Conservation (phyloP, 2,113 vertebrate genomes). For the Argyrosomus japonicus region DNA sequence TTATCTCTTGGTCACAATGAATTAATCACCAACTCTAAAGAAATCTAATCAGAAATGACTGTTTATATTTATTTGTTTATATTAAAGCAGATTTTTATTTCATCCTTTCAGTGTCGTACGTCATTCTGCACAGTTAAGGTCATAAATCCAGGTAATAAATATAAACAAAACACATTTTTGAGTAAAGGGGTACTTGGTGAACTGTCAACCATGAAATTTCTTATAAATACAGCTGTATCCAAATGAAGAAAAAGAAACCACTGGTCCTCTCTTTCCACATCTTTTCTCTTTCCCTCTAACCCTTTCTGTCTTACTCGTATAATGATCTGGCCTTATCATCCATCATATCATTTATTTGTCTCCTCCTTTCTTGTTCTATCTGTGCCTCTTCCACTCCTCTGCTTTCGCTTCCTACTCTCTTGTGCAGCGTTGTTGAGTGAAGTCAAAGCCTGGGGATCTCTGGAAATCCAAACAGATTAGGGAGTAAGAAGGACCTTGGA, state of each 20-base stretch:
- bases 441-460: conserved; percentile 68
- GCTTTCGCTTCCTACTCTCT: conserved; percentile 4
- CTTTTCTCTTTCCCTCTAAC: background rate
- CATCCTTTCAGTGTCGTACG: background rate
- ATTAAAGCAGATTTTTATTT: background rate
- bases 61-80: background rate
- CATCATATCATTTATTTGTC: conserved; percentile 25
- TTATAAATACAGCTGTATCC: background rate
- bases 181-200: background rate
- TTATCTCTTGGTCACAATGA: background rate
- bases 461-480: conserved; percentile 71
- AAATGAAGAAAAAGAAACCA: conserved; percentile 6
- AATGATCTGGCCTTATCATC: conserved; percentile 16
- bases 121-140: conserved; percentile 16
- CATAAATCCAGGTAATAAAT: background rate
- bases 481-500: conserved; percentile 50
- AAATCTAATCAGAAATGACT: background rate
- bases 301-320: background rate
- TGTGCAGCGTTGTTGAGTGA: conserved; percentile 34
- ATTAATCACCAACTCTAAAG: background rate
- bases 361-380: background rate
- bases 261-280: background rate
- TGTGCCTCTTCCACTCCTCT: conserved; percentile 8
- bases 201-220: conserved; percentile 1
- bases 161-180: background rate